These are phyloP conservation scores for Megathymus violae DNA, from an alignment of 1,140 invertebrate species.

Conservation along the genomic window DNA sequence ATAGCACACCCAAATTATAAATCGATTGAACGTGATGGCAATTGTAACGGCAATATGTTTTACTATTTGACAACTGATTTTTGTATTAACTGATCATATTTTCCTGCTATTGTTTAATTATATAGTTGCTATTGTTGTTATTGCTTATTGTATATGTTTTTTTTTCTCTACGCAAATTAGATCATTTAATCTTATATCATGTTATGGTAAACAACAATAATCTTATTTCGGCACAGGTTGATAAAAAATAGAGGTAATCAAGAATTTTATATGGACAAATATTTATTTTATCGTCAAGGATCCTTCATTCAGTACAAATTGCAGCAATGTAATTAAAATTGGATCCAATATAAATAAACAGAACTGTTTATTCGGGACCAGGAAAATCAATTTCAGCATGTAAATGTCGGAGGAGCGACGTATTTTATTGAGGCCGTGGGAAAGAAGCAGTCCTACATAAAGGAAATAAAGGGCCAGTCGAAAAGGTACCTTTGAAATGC, in stretches of 20 bases:
- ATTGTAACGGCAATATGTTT: too few species aligned
- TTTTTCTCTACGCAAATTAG: too few species aligned
- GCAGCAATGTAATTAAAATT: slow-evolving; percentile 14
- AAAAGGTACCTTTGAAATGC: neutral
- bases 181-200: too few species aligned
- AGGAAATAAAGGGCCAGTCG: neutral
- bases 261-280: neutral
- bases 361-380: slow-evolving; percentile 11
- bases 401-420: slow-evolving; percentile 8
- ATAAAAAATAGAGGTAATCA: neutral
- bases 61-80: too few species aligned
- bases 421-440: slow-evolving; percentile 9
- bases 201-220: too few species aligned
- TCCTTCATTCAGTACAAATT: slow-evolving; percentile 10
- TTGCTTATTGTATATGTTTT: too few species aligned
- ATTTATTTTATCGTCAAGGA: neutral
- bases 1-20: too few species aligned
- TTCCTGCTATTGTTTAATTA: too few species aligned
- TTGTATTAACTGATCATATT: too few species aligned
- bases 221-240: neutral
- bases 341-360: slow-evolving; percentile 17
- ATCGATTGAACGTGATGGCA: too few species aligned
- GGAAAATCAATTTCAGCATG: slow-evolving; percentile 16
- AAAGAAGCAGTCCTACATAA: neutral
- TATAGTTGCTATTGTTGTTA: too few species aligned